Evolutionary conservation across 1,140 invertebrate species (phyloP).

Genomic region (Phymastichus coffea): DNA sequence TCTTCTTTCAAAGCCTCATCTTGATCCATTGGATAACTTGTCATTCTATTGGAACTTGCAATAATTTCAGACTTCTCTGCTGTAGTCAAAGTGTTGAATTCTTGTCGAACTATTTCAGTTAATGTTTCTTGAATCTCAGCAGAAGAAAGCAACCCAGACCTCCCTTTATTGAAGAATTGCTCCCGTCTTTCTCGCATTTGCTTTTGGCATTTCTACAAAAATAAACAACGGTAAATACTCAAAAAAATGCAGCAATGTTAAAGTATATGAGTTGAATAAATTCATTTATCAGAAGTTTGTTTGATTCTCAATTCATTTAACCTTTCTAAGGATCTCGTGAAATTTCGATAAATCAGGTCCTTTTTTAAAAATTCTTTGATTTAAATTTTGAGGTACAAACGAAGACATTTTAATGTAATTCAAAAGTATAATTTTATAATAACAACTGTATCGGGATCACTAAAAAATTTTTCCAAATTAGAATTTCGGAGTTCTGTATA

Average conservation of each 20-base stretch:
- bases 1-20: constrained; percentile 37
- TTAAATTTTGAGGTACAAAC: neutral
- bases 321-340: constrained; percentile 50
- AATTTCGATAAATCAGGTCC: constrained; percentile 35
- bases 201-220: constrained; percentile 45
- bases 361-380: neutral
- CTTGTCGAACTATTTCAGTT: constrained; percentile 38
- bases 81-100: constrained; percentile 34
- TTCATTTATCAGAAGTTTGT: neutral
- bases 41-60: constrained; percentile 13
- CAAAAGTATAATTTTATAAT: too few relatives aligned
- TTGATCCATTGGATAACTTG: constrained; percentile 25
- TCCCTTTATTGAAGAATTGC: constrained; percentile 41
- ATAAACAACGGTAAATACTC: neutral
- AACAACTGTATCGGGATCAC: too few relatives aligned
- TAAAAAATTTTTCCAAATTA: too few relatives aligned
- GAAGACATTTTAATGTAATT: constrained; percentile 7
- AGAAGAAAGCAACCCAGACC: constrained; percentile 29
- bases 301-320: constrained; percentile 32
- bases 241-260: neutral
- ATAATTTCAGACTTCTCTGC: constrained; percentile 17
- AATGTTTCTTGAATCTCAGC: constrained; percentile 32
- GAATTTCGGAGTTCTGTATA: too few relatives aligned
- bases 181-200: constrained; percentile 45
- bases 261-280: neutral